phyloP scores from a whole-genome alignment of 2,797 vertebrate species.

The Cirrhinus molitorella region DNA sequence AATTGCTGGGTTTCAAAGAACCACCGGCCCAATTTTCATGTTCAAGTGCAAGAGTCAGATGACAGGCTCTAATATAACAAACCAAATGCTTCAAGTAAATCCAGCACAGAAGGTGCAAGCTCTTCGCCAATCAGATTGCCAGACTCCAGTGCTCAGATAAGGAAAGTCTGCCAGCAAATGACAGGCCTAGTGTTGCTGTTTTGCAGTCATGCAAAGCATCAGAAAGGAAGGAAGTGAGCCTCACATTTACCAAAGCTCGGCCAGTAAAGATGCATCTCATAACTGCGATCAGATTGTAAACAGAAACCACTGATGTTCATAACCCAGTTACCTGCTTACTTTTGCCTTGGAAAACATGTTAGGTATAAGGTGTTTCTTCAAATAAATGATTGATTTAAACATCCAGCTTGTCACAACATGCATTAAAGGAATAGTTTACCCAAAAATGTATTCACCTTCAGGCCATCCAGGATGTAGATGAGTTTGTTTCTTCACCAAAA shows the following conservation, averaged over 20 bases:
- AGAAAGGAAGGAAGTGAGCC: constrained; percentile 55
- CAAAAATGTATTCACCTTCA: neutral
- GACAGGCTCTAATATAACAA: constrained; percentile 12
- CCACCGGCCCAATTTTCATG: neutral
- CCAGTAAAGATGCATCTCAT: constrained; percentile 36
- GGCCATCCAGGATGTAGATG: neutral
- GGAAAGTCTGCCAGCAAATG: constrained; percentile 29
- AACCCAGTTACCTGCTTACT: neutral
- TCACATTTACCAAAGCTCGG: constrained; percentile 32
- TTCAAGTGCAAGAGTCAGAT: constrained; percentile 6
- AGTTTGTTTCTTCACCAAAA: neutral
- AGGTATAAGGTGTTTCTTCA: neutral
- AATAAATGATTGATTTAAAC: neutral
- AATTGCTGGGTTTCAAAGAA: constrained; percentile 15
- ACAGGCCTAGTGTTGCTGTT: constrained; percentile 32
- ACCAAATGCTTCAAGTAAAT: constrained; percentile 33
- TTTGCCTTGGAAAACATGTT: neutral
- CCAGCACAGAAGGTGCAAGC: constrained; percentile 26
- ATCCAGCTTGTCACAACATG: neutral
- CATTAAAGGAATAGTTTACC: neutral
- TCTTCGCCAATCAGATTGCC: constrained; percentile 14
- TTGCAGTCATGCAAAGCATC: constrained; percentile 43
- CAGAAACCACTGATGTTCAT: constrained; percentile 5
- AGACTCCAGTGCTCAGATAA: constrained; percentile 4
- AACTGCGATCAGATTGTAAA: constrained; percentile 13